These are phyloP conservation scores for Eumeta japonica DNA, from an alignment of 1,140 invertebrate species.

Conservation along the genomic window DNA sequence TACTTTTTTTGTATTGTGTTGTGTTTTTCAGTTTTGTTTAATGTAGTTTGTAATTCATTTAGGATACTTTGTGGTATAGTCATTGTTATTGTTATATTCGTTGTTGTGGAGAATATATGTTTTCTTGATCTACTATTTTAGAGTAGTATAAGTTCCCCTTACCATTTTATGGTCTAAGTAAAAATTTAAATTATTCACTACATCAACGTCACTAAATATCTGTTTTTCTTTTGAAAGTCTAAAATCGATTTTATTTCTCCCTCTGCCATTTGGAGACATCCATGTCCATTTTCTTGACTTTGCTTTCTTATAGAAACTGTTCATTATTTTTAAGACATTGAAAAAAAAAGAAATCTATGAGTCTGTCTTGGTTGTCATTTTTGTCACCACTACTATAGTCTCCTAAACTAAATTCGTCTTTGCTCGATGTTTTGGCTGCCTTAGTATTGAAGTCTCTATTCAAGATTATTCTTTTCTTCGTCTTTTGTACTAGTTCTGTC, in stretches of 20 bases:
- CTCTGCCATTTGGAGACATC: constrained; percentile 12
- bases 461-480: constrained; percentile 9
- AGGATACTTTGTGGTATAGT: not conserved
- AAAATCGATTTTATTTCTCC: constrained; percentile 19
- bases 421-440: too few relatives aligned
- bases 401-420: constrained; percentile 17
- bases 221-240: constrained; percentile 10
- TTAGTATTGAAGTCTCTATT: constrained; percentile 17
- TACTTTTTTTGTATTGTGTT: constrained; percentile 12
- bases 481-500: constrained; percentile 1
- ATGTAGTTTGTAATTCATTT: constrained; percentile 3
- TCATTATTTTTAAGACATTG: constrained; percentile 17
- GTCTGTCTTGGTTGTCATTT: constrained; percentile 14
- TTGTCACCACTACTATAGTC: constrained; percentile 10
- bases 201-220: too few relatives aligned
- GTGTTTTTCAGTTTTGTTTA: constrained; percentile 7
- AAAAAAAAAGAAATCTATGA: constrained; percentile 13
- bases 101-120: too few relatives aligned
- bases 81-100: not conserved
- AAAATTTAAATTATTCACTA: constrained; percentile 21
- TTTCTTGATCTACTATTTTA: constrained; percentile 10
- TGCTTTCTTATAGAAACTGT: constrained; percentile 16
- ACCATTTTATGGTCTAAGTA: constrained; percentile 20
- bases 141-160: constrained; percentile 10
- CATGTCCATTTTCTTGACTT: too few relatives aligned